These are phyloP conservation scores for Drosophila sordidula DNA, from an alignment of 2,888 invertebrate species.

Conservation along the genomic window DNA sequence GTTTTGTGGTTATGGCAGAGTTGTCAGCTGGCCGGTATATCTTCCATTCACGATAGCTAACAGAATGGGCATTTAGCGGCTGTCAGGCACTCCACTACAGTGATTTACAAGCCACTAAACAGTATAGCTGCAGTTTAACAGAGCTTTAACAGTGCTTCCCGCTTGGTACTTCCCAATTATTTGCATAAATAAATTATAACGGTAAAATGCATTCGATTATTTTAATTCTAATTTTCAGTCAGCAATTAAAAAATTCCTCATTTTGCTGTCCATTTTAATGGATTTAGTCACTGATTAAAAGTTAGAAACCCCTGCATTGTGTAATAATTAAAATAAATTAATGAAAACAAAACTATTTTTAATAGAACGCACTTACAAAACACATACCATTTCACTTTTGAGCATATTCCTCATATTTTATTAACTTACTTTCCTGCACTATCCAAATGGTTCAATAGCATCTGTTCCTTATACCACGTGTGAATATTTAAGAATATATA, in stretches of 20 bases:
- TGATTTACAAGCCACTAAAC: slow-evolving; percentile 15
- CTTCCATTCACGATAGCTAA: slow-evolving; percentile 15
- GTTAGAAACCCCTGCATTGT: no score
- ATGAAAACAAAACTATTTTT: no score
- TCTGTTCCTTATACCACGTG: background rate
- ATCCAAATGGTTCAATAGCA: background rate
- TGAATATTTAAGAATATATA: no score
- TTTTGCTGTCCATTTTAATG: background rate
- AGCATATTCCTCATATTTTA: no score
- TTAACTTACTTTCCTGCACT: background rate
- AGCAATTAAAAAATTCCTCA: background rate
- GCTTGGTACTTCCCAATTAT: background rate
- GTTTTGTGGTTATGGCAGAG: slow-evolving; percentile 20
- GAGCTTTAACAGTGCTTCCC: background rate
- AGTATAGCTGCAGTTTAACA: background rate
- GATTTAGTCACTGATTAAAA: no score
- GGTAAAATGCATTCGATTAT: background rate
- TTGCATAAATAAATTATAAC: background rate
- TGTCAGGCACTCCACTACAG: background rate
- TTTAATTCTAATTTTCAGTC: no score
- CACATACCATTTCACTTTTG: no score
- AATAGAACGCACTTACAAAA: no score
- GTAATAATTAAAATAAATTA: no score
- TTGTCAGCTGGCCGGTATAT: slow-evolving; percentile 37
- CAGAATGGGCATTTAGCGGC: background rate